Conservation (phyloP, 1,140 invertebrate species). For the Zeugodacus cucurbitae region DNA sequence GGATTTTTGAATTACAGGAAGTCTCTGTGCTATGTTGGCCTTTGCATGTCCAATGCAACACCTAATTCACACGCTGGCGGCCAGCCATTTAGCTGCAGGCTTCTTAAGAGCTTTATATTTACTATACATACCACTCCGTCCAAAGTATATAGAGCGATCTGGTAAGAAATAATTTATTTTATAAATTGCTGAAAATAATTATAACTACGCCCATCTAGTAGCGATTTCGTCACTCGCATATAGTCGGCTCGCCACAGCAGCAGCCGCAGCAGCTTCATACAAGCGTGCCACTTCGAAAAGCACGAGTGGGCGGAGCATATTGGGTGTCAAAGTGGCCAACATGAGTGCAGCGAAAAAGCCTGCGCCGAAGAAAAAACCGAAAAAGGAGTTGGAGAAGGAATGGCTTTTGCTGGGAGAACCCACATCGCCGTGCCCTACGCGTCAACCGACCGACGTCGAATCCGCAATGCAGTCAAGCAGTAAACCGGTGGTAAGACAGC, state of each 20-base stretch:
- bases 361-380: conserved; percentile 54
- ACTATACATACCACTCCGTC: conserved; percentile 58
- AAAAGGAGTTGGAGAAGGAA: conserved; percentile 63
- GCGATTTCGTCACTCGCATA: conserved; percentile 57
- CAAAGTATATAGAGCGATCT: conserved; percentile 59
- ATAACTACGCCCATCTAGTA: conserved; percentile 33
- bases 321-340: conserved; percentile 59
- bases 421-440: conserved; percentile 57
- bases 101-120: conserved; percentile 59
- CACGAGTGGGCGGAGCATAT: conserved; percentile 56
- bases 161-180: conserved; percentile 46
- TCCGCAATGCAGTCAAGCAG: conserved; percentile 60
- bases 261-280: conserved; percentile 49
- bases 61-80: conserved; percentile 60
- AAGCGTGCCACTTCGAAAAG: conserved; percentile 47
- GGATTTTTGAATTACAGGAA: conserved; percentile 66
- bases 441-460: conserved; percentile 57
- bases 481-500: conserved; percentile 55
- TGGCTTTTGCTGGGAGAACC: conserved; percentile 64
- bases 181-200: neutral
- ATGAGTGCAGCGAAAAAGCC: conserved; percentile 54
- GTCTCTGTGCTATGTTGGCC: conserved; percentile 73
- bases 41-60: conserved; percentile 73
- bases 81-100: conserved; percentile 55
- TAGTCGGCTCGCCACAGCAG: conserved; percentile 59